A percentile compares a stretch with the other conserved stretches of the same genome.
Conservation (phyloP, 2,113 vertebrate genomes). For the Alectura lathami region DNA sequence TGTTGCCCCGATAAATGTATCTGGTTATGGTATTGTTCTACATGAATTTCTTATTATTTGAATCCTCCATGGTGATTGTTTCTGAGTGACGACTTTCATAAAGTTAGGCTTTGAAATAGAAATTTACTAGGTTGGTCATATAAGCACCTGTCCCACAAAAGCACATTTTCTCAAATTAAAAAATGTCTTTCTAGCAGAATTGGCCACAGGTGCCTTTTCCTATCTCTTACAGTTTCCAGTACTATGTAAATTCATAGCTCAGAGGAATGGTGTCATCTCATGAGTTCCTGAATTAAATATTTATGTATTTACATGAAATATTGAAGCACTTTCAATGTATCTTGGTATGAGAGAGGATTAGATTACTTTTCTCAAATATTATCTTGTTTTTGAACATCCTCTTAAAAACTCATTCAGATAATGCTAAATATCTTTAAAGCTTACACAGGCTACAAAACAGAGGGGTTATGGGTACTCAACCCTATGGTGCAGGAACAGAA, state of each 20-base stretch:
- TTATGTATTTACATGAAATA: neutral
- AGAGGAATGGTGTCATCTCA: neutral
- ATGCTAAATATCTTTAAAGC: constrained; percentile 37
- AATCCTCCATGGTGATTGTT: neutral
- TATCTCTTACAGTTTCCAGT: neutral
- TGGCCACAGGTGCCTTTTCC: neutral
- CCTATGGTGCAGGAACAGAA: constrained; percentile 50
- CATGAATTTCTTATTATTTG: neutral
- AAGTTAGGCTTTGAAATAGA: neutral
- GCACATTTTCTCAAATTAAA: constrained; percentile 3
- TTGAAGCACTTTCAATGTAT: neutral
- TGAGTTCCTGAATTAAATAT: neutral
- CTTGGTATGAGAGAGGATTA: neutral
- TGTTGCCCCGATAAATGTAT: neutral
- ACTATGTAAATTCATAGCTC: neutral
- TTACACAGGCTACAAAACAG: constrained; percentile 22
- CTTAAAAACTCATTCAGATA: constrained; percentile 39
- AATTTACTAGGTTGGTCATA: neutral
- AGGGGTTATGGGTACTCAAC: neutral
- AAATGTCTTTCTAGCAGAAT: neutral
- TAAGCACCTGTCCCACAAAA: neutral
- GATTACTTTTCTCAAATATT: constrained; percentile 25
- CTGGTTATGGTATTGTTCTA: neutral
- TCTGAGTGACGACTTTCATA: neutral
- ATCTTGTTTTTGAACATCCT: neutral